These are phyloP conservation scores for Drosophila mercatorum DNA, from an alignment of 2,888 invertebrate species.

Conservation along the genomic window DNA sequence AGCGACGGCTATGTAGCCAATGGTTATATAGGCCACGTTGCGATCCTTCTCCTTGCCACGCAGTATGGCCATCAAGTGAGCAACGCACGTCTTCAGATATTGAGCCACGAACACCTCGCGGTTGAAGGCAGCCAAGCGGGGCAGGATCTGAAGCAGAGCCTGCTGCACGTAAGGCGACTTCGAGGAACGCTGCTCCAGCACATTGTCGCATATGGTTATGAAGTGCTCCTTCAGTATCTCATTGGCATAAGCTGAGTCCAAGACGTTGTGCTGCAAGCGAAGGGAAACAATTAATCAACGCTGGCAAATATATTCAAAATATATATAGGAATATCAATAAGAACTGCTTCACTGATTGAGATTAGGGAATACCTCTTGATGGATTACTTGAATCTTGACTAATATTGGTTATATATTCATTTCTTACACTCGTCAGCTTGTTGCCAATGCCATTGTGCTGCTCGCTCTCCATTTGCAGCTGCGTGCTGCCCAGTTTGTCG, in stretches of 20 bases:
- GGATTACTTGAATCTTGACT: not conserved
- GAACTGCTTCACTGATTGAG: not conserved
- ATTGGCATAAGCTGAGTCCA: conserved; percentile 95
- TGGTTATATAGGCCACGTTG: conserved; percentile 94
- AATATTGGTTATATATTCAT: not conserved
- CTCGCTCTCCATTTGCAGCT: conserved; percentile 78
- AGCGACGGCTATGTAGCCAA: conserved; percentile 95
- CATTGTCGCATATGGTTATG: conserved; percentile 90
- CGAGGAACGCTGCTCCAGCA: conserved; percentile 91
- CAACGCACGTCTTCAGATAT: conserved; percentile 90
- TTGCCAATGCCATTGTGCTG: conserved; percentile 67
- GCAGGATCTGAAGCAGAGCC: conserved; percentile 93
- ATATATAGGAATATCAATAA: not conserved
- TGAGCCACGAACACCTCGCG: conserved; percentile 91
- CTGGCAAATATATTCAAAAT: too few species aligned
- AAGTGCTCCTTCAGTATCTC: conserved; percentile 93
- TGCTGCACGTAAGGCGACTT: conserved; percentile 94
- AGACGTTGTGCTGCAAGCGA: conserved; percentile 85
- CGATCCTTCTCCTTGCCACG: conserved; percentile 93
- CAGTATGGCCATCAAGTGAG: conserved; percentile 90
- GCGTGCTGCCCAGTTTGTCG: conserved; percentile 81
- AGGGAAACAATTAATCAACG: not conserved
- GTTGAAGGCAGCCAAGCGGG: conserved; percentile 97
- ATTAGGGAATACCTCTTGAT: not conserved
- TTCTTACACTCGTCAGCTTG: conserved; percentile 74